phyloP scores from a whole-genome alignment of 1,140 invertebrate genomes.

The Mya arenaria region DNA sequence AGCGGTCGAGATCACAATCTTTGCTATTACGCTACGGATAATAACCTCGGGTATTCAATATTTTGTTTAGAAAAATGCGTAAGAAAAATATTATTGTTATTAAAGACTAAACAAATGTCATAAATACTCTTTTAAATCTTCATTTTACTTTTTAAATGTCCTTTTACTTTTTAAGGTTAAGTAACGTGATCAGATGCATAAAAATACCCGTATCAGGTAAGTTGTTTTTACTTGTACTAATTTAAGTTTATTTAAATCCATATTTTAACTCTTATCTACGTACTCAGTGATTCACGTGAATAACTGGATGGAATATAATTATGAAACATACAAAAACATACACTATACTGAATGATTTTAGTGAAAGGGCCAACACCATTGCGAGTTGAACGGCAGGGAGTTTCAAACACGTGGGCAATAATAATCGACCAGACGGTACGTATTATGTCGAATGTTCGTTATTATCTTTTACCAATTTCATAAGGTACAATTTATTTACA shows the following conservation, averaged over 20 bases:
- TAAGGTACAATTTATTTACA: too few species aligned
- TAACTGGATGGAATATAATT: not conserved
- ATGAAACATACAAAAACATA: not conserved
- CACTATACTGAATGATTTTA: not conserved
- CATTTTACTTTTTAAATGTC: too few species aligned
- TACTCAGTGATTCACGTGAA: not conserved
- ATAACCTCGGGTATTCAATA: not conserved
- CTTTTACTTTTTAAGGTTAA: too few species aligned
- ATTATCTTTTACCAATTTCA: too few species aligned
- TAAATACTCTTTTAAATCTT: too few species aligned
- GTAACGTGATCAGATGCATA: not conserved
- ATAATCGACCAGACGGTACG: not conserved
- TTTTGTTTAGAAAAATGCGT: too few species aligned
- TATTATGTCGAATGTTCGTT: not conserved
- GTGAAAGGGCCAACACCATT: not conserved
- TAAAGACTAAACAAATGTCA: too few species aligned
- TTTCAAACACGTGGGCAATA: not conserved
- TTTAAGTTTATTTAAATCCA: not conserved
- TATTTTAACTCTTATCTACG: not conserved
- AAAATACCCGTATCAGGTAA: not conserved
- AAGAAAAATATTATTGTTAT: too few species aligned
- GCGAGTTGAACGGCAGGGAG: not conserved
- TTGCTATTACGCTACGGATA: slow-evolving; percentile 33
- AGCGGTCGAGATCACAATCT: not conserved
- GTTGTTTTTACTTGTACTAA: too few species aligned